Conservation (phyloP, 2,888 invertebrate genomes). For the Polyploca ridens region DNA sequence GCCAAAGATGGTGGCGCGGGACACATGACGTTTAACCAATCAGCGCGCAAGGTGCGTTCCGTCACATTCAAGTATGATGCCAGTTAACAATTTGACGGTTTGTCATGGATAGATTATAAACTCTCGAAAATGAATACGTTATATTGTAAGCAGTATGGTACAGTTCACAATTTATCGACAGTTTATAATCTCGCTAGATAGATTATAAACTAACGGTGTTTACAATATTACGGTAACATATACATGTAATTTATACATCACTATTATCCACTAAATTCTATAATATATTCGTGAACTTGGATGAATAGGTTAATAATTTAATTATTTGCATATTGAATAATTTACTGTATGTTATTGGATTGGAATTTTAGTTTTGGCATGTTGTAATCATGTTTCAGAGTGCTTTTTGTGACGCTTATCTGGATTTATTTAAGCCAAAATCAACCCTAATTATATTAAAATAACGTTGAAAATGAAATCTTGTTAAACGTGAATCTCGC, state of each 20-base stretch:
- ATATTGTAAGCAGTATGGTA: no score
- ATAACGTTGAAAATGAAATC: background rate
- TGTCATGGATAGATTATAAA: no score
- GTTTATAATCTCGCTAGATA: no score
- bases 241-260: background rate
- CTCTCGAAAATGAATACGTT: no score
- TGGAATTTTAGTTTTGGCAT: conserved; percentile 14
- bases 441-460: background rate
- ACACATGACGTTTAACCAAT: no score
- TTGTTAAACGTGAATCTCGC: background rate
- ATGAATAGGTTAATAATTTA: background rate
- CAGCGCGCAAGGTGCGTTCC: no score
- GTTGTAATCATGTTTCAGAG: conserved; percentile 30
- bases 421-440: conserved; percentile 6
- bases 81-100: no score
- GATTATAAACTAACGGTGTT: no score
- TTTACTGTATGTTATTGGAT: conserved; percentile 10
- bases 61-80: no score
- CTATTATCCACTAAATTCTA: background rate
- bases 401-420: conserved; percentile 13
- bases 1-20: no score
- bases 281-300: background rate
- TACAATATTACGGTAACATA: no score
- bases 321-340: conserved; percentile 24
- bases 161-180: no score